phyloP scores from a whole-genome alignment of 23 tunicate genomes.

The Styela plicata region DNA sequence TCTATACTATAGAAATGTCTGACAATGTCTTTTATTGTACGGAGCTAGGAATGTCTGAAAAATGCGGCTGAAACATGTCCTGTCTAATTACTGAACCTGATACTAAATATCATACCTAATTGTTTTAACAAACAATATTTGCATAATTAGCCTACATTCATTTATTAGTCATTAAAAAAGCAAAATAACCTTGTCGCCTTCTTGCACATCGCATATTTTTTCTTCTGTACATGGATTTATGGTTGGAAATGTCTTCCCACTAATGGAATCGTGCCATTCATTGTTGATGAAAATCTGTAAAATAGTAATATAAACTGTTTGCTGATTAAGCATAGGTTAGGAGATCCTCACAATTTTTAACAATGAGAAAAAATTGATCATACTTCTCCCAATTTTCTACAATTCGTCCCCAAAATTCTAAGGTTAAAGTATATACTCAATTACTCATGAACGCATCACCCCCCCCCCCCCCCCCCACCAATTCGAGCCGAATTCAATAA shows the following conservation, averaged over 20 bases:
- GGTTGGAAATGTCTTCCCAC: constrained; percentile 95
- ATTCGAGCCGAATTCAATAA: too few relatives aligned
- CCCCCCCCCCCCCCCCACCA: too few relatives aligned
- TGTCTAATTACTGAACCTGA: too few relatives aligned
- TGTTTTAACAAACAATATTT: background rate
- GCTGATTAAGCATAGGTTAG: too few relatives aligned
- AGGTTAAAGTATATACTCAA: too few relatives aligned
- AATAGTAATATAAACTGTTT: background rate
- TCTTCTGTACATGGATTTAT: constrained; percentile 90
- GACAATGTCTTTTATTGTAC: background rate
- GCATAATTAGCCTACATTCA: background rate
- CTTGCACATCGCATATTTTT: constrained; percentile 89
- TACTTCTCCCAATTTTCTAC: too few relatives aligned
- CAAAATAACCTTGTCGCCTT: constrained; percentile 79
- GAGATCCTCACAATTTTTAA: too few relatives aligned
- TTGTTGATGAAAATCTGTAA: constrained; percentile 87
- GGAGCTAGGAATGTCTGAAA: too few relatives aligned
- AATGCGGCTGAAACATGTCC: too few relatives aligned
- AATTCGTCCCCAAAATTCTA: too few relatives aligned
- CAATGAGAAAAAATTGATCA: too few relatives aligned
- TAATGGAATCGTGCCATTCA: constrained; percentile 88
- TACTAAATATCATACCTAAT: background rate
- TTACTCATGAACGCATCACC: too few relatives aligned
- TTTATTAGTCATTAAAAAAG: background rate
- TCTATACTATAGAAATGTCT: background rate